phyloP scores from a whole-genome alignment of 2,888 invertebrate genomes.

The Leuctra nigra region DNA sequence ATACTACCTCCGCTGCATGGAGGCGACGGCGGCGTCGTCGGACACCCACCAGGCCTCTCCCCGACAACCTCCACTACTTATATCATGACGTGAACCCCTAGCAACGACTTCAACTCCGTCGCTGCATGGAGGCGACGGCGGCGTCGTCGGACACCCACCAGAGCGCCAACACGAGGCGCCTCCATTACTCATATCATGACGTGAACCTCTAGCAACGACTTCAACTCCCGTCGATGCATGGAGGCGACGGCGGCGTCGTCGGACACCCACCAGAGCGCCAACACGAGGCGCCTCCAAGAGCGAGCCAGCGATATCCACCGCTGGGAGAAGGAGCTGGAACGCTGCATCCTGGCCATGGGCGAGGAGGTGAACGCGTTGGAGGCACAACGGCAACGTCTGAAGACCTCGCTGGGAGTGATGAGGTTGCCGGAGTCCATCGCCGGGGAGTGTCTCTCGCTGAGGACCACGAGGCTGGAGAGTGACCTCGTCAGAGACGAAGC shows the following conservation, averaged over 20 bases:
- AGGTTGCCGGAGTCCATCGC: conserved; percentile 68
- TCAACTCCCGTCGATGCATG: conserved; percentile 49
- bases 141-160: too few relatives aligned
- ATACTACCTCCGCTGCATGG: conserved; percentile 50
- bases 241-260: conserved; percentile 56
- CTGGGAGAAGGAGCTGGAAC: conserved; percentile 66
- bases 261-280: conserved; percentile 62
- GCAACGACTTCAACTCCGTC: conserved; percentile 37
- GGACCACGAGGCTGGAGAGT: conserved; percentile 60
- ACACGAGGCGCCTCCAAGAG: conserved; percentile 55
- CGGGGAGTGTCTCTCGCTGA: conserved; percentile 64
- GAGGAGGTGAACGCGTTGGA: conserved; percentile 64
- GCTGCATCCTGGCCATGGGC: conserved; percentile 57
- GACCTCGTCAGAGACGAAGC: conserved; percentile 70
- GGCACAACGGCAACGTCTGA: conserved; percentile 35
- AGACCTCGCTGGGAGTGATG: conserved; percentile 35
- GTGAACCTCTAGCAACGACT: conserved; percentile 30
- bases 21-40: conserved; percentile 55
- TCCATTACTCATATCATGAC: too few relatives aligned
- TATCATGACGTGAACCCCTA: too few relatives aligned
- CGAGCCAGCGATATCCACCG: conserved; percentile 62
- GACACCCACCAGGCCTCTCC: conserved; percentile 69
- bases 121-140: conserved; percentile 61
- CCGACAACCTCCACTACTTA: too few relatives aligned
- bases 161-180: too few relatives aligned